phyloP scores from a whole-genome alignment of 2,113 vertebrate species.

The Gymnorhina tibicen region DNA sequence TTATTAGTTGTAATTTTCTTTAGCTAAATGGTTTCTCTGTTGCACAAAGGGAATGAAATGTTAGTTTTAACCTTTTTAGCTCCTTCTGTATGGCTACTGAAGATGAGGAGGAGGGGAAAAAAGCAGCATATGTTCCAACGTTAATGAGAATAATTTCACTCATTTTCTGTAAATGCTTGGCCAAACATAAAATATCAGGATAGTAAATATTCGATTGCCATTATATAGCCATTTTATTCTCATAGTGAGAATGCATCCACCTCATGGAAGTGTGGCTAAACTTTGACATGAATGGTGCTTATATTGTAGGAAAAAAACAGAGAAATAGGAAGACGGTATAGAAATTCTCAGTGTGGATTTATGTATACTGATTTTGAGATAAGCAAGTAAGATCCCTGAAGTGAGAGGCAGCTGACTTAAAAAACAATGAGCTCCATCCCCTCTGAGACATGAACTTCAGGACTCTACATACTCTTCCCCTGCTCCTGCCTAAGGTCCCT shows the following conservation, averaged over 20 bases:
- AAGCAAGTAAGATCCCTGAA: background rate
- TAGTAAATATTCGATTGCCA: background rate
- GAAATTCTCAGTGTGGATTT: background rate
- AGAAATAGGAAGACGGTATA: background rate
- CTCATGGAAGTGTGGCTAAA: background rate
- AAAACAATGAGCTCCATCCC: background rate
- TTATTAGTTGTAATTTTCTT: background rate
- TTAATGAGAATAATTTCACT: background rate
- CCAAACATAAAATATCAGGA: background rate
- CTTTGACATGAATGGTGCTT: background rate
- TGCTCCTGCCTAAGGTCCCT: background rate
- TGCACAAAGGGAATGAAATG: background rate
- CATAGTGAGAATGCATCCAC: background rate
- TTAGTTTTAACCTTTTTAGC: background rate
- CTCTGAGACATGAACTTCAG: background rate
- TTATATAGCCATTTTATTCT: background rate
- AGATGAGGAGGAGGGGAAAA: background rate
- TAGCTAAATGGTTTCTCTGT: background rate
- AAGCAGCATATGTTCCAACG: fast-evolving
- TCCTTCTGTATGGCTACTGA: background rate
- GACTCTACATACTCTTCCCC: background rate
- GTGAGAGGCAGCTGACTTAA: background rate
- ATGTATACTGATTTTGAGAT: background rate
- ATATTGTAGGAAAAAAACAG: background rate
- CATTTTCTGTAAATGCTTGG: background rate